A percentile compares a stretch with the other conserved stretches of the same genome.
These are phyloP conservation scores for Molorchus minor DNA, from an alignment of 2,888 invertebrate genomes.

Conservation along the genomic window DNA sequence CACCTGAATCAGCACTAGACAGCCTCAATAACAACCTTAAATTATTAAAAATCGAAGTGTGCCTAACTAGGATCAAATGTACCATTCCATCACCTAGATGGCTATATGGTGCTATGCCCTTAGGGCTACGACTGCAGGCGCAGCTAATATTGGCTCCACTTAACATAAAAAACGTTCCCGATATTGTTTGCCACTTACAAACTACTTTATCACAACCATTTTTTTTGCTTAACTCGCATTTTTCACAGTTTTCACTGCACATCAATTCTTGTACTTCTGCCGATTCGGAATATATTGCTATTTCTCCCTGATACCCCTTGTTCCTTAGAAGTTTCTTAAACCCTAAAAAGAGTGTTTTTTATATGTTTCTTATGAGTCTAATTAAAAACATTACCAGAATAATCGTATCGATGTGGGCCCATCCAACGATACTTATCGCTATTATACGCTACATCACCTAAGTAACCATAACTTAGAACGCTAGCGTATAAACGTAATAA, in stretches of 20 bases:
- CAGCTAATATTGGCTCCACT: constrained; percentile 82
- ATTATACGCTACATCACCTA: constrained; percentile 82
- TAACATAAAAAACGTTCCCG: constrained; percentile 79
- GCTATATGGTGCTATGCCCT: constrained; percentile 80
- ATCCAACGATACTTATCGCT: constrained; percentile 86
- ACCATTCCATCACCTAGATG: constrained; percentile 84
- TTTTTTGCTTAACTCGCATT: constrained; percentile 53
- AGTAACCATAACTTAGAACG: constrained; percentile 84
- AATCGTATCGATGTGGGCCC: constrained; percentile 85
- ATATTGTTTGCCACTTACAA: constrained; percentile 68
- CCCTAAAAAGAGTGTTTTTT: constrained; percentile 57
- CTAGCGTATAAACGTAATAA: constrained; percentile 76
- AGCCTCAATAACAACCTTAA: constrained; percentile 73
- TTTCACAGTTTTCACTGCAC: constrained; percentile 66
- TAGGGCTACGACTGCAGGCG: constrained; percentile 76
- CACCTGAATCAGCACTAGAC: constrained; percentile 69
- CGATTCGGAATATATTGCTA: constrained; percentile 66
- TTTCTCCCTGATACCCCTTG: constrained; percentile 72
- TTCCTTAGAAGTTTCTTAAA: constrained; percentile 72
- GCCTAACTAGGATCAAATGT: constrained; percentile 78
- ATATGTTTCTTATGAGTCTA: background rate
- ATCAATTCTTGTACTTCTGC: constrained; percentile 59
- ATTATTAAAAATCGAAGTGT: constrained; percentile 77
- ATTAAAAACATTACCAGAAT: constrained; percentile 67
- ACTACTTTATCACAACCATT: constrained; percentile 42